Evolutionary conservation across 2,113 vertebrate genomes (phyloP).

Genomic region (Ascaphus truei): DNA sequence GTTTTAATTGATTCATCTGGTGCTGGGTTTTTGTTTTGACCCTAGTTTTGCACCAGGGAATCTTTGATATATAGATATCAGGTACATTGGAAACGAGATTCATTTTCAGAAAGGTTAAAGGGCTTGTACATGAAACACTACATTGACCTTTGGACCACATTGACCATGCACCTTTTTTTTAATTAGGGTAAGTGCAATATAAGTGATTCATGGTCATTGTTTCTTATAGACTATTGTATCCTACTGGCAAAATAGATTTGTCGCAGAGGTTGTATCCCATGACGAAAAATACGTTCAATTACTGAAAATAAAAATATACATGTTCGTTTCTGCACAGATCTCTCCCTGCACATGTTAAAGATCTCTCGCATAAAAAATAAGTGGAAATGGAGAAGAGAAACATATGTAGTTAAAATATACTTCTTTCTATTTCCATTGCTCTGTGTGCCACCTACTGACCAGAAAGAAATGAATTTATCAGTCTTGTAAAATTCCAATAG

Average conservation of each 20-base stretch:
- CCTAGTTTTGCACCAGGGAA: no score
- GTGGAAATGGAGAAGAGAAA: no score
- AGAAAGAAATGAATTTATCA: slow-evolving; percentile 36
- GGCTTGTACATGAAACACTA: slow-evolving; percentile 11
- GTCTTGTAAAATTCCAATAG: no score
- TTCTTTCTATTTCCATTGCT: slow-evolving; percentile 41
- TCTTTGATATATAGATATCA: slow-evolving; percentile 7
- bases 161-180: slow-evolving; percentile 22
- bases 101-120: slow-evolving; percentile 6
- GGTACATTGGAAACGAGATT: slow-evolving; percentile 7
- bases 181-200: slow-evolving; percentile 22
- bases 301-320: no score
- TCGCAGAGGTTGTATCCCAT: not conserved
- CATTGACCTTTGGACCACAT: slow-evolving; percentile 5
- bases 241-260: not conserved
- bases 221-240: not conserved
- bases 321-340: no score
- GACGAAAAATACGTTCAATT: no score
- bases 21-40: no score
- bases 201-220: slow-evolving; percentile 20
- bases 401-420: slow-evolving; percentile 44
- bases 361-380: no score
- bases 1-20: no score
- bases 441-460: slow-evolving; percentile 47
- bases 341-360: no score